Base-by-base conservation (phyloP, 2,113 vertebrate species). In the Charina bottae region DNA sequence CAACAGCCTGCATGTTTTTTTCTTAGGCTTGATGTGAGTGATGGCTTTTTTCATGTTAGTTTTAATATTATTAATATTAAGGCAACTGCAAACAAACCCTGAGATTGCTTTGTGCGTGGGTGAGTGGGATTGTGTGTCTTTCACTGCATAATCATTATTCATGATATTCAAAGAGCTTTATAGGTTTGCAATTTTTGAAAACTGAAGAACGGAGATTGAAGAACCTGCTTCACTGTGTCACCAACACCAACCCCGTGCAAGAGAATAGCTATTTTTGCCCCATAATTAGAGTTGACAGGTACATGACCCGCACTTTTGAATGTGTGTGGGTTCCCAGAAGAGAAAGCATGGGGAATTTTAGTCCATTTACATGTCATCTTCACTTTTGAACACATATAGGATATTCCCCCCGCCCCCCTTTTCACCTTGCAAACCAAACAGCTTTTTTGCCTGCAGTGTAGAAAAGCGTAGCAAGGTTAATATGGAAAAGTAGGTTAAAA, bases 401-500 rank as follows among this genome's bases (percentile, higher is more conserved):
- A 49, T 26, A 84, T 64, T 15, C 11, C 11, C 13, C 33, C 53
- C 26, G 3, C 15, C 37, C 33, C 26, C 42, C 26, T 55, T 87
- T 83, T 95, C 92, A 93, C 85, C 60, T 94, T 95, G 87, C 83
- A 93, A 0, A 93, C 12, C 85, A 92, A 91, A 60, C 9, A 54
- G 24, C 23, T 86, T 91, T 93, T 94, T 93, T 60, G 58, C 33
- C 92, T 85, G 92, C 94, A 93, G 10, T 49, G 68, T 90, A 88
- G 86, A 90, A 94, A 95, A 93, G 6, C 53, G 91, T 92, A 95
- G 91, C 89, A 2, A 7, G 87, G 93, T 94, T 95, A 93, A 91
- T 95, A 93, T 91, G 93, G 83, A 95, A 95, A 93, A 93, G 83
- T 72, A 94, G 90, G 83, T 95, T 94, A 87, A 93, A 94, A 94